Percentiles rank a stretch among this genome's conserved stretches.
phyloP scores from a whole-genome alignment of 2,888 invertebrate species.

The Julus scanicus region DNA sequence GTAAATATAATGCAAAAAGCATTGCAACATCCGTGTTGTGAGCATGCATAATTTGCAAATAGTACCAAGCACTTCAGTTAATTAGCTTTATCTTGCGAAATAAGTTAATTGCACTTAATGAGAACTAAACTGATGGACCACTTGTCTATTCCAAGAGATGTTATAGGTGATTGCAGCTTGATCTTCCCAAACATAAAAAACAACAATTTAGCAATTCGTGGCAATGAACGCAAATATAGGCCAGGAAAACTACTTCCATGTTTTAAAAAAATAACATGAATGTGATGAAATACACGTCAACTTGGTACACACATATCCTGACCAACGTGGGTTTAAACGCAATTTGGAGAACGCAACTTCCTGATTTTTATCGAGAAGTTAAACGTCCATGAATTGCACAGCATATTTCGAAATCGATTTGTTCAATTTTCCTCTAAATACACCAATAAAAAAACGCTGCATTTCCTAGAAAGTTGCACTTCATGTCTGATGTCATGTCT shows the following conservation, averaged over 20 bases:
- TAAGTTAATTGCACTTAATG: neutral
- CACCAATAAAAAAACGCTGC: too few relatives aligned
- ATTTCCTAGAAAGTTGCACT: too few relatives aligned
- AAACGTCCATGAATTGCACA: neutral
- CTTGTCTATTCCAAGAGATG: neutral
- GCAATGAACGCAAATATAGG: slow-evolving; percentile 32
- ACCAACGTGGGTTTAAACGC: neutral
- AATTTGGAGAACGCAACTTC: neutral
- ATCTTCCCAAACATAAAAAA: neutral
- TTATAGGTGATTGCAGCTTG: neutral
- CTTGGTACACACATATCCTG: neutral
- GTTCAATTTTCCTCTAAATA: neutral
- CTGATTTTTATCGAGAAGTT: neutral
- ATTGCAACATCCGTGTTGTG: neutral
- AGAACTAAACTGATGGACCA: neutral
- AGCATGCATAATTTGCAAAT: neutral
- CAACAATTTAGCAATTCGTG: neutral
- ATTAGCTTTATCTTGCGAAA: neutral
- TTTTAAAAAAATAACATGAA: neutral
- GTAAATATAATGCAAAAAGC: too few relatives aligned
- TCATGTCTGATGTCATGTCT: too few relatives aligned
- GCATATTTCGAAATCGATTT: neutral
- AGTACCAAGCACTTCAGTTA: neutral
- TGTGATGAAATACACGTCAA: neutral
- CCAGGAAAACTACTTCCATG: neutral